Evolutionary conservation across 2,888 invertebrate genomes (phyloP).

Genomic region (Amaurobius ferox): DNA sequence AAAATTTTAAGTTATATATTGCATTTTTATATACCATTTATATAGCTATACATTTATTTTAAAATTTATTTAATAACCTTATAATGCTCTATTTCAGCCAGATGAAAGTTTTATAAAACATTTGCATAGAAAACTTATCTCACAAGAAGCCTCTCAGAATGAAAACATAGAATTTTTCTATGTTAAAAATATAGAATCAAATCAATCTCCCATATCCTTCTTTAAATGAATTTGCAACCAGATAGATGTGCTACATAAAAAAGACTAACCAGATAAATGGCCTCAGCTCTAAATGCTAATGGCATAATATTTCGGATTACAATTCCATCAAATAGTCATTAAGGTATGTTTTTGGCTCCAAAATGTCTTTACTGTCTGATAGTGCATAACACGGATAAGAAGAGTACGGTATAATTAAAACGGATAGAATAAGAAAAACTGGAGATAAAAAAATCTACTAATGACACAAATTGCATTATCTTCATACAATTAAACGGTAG

Average conservation of each 20-base stretch:
- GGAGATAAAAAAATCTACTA: slow-evolving; percentile 30
- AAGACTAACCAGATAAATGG: slow-evolving; percentile 16
- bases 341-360: slow-evolving; percentile 46
- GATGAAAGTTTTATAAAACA: no score
- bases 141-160: no score
- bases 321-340: slow-evolving; percentile 71
- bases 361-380: slow-evolving; percentile 54
- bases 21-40: no score
- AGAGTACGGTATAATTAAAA: slow-evolving; percentile 61
- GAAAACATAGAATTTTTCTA: no score
- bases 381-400: slow-evolving; percentile 33
- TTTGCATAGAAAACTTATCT: no score
- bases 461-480: slow-evolving; percentile 66
- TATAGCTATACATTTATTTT: no score
- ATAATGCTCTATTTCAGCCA: no score
- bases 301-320: slow-evolving; percentile 68
- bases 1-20: no score
- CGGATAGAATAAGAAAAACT: neutral
- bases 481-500: slow-evolving; percentile 35
- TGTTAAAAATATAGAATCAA: slow-evolving; percentile 35
- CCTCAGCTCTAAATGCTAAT: slow-evolving; percentile 51
- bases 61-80: no score
- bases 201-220: slow-evolving; percentile 60
- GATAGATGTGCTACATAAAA: slow-evolving; percentile 21
- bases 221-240: slow-evolving; percentile 29